Conservation (phyloP, 2,888 invertebrate genomes). For the Eledona agricola region DNA sequence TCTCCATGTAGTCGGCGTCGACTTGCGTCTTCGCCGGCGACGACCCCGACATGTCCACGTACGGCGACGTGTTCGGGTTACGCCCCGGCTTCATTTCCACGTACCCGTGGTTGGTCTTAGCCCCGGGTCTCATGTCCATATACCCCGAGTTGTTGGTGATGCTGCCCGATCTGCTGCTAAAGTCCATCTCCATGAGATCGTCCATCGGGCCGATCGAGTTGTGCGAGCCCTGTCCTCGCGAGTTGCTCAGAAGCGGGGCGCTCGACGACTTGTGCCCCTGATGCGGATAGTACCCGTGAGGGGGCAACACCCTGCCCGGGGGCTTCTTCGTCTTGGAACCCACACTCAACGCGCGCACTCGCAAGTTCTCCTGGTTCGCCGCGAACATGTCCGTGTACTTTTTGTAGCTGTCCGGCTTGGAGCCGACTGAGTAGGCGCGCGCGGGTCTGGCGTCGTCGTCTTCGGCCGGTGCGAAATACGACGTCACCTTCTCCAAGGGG, state of each 20-base stretch:
- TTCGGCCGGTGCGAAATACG: slow-evolving; percentile 73
- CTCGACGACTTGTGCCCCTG: slow-evolving; percentile 70
- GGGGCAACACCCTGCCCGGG: slow-evolving; percentile 53
- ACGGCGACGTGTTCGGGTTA: slow-evolving; percentile 60
- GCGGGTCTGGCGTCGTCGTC: slow-evolving; percentile 69
- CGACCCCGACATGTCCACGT: slow-evolving; percentile 63
- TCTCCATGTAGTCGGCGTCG: slow-evolving; percentile 60
- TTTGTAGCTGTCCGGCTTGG: slow-evolving; percentile 70
- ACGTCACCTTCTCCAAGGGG: slow-evolving; percentile 81
- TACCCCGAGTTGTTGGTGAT: slow-evolving; percentile 64
- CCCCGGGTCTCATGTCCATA: slow-evolving; percentile 69
- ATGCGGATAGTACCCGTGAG: slow-evolving; percentile 47
- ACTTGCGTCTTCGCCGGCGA: slow-evolving; percentile 36
- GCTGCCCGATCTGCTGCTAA: slow-evolving; percentile 57
- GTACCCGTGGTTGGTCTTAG: slow-evolving; percentile 56
- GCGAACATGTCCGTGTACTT: slow-evolving; percentile 58
- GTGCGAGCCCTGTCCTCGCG: slow-evolving; percentile 53
- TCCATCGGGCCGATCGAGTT: slow-evolving; percentile 72
- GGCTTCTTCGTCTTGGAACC: slow-evolving; percentile 72
- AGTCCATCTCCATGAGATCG: slow-evolving; percentile 86
- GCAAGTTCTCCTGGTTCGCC: slow-evolving; percentile 62
- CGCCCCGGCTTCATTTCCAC: slow-evolving; percentile 62
- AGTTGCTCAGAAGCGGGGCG: slow-evolving; percentile 72
- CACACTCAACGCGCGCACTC: slow-evolving; percentile 81
- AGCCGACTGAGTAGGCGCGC: slow-evolving; percentile 87